A percentile compares a stretch with the other conserved stretches of the same genome.
These are phyloP conservation scores for Drosophila virilis DNA, from an alignment of 1,140 invertebrate genomes.

Conservation along the genomic window DNA sequence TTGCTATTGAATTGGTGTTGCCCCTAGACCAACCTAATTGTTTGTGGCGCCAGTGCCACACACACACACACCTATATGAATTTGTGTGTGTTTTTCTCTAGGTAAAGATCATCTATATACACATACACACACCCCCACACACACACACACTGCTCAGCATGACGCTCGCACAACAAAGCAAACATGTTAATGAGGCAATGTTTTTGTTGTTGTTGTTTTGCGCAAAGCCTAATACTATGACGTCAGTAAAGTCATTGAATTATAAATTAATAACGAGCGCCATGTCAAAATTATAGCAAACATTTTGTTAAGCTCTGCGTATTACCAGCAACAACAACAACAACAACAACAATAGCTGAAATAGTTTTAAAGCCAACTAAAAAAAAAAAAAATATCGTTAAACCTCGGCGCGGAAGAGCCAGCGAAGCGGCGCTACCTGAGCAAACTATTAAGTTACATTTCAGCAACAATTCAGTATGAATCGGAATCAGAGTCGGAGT, in stretches of 20 bases:
- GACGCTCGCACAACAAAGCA: conserved; percentile 49
- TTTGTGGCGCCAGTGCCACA: conserved; percentile 22
- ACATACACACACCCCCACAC: conserved; percentile 21
- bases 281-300: conserved; percentile 71
- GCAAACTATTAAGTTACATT: conserved; percentile 73
- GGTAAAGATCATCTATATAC: conserved; percentile 21
- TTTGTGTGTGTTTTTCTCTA: conserved; percentile 10
- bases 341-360: conserved; percentile 12
- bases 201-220: conserved; percentile 28
- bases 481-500: conserved; percentile 20
- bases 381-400: conserved; percentile 10
- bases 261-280: conserved; percentile 72
- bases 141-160: conserved; percentile 30
- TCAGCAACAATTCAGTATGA: conserved; percentile 33
- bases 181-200: conserved; percentile 55
- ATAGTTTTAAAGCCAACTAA: conserved; percentile 29
- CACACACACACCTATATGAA: background rate
- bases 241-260: conserved; percentile 80
- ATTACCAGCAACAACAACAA: conserved; percentile 33
- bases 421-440: conserved; percentile 58
- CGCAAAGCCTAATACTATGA: conserved; percentile 72
- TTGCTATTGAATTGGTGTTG: conserved; percentile 6
- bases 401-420: conserved; percentile 33
- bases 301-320: conserved; percentile 58
- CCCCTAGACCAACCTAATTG: conserved; percentile 3